Percentiles rank a stretch among this genome's conserved stretches.
phyloP scores from a whole-genome alignment of 92 coral and sea anemone genomes.

The Epizoanthus ramosus region DNA sequence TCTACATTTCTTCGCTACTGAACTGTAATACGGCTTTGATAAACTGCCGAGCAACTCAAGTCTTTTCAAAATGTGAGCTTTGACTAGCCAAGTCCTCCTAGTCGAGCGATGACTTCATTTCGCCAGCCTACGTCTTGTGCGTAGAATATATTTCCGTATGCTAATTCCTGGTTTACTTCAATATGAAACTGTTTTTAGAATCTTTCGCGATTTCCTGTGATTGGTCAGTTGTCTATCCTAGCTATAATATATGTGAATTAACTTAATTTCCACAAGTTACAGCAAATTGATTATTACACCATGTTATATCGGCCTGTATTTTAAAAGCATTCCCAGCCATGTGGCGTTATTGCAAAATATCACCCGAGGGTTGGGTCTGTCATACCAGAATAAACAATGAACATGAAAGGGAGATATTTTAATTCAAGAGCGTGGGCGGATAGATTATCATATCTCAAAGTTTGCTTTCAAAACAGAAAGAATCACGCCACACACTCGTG shows the following conservation, averaged over 20 bases:
- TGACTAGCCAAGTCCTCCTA: neutral
- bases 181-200: neutral
- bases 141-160: slow-evolving; percentile 23
- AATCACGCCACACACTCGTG: too few species aligned
- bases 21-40: neutral
- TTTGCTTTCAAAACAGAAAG: too few species aligned
- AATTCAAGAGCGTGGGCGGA: too few species aligned
- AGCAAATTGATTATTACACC: neutral
- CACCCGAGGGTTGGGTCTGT: neutral
- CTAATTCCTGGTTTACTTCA: neutral
- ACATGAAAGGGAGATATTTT: too few species aligned
- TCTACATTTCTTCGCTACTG: neutral
- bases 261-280: neutral
- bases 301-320: too few species aligned
- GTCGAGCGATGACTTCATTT: slow-evolving; percentile 35
- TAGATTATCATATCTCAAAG: too few species aligned
- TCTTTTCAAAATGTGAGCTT: neutral
- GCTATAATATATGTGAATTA: neutral
- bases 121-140: neutral
- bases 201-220: neutral
- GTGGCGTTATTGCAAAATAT: neutral
- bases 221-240: neutral
- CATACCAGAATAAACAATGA: slow-evolving; percentile 1
- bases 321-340: slow-evolving; percentile 14
- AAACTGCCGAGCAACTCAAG: neutral